Evolutionary conservation across 2,888 invertebrate genomes (phyloP), one percentile per base, ranked within the genome.

Genomic region (Molanna angustata): DNA sequence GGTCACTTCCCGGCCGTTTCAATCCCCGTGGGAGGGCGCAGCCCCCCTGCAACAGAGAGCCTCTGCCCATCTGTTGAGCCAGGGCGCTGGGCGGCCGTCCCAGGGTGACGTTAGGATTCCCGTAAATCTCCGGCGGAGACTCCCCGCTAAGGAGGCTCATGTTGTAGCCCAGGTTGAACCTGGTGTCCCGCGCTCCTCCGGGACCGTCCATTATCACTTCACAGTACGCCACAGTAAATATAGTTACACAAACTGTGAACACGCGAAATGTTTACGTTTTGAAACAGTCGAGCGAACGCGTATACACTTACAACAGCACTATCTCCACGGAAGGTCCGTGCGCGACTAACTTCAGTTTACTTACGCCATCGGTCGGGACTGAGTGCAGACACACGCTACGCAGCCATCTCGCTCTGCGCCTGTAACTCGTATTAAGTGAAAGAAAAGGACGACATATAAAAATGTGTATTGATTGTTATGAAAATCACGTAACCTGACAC

Each of bases 161-260:
- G 76, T 86, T 85, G 76, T 90, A 90, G 71, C 88, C 86, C 77
- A 90, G 84, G 79, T 87, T 88, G 78, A 89, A 90, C 76, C 90
- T 89, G 85, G 88, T 85, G 81, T 90, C 90, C 80, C 90, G 85
- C 74, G 82, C 82, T 81, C 89, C 88, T 84, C 89, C 86, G 76
- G 89, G 87, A 78, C 86, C 84, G 84, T 90, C 90, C 90, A 90
- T 90, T 74, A 82, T 82, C 74, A 76, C 76, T 74, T 77, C 76
- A 74, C 76, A 77, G 75, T 76, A 76, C 76, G 76, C 77, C 76
- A 77, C 77, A 77, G 77, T 76, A 76, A 75, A 74, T 50, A 50
- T 56, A 52, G 47, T 57, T 27, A 45, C 54, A 56, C 50, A 52
- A 51, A 58, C 54, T 43, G 48, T 44, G 52, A 55, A 69, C 70